Evolutionary conservation across 2,113 vertebrate genomes (phyloP), one percentile per base, ranked within the genome.

Genomic region (Misgurnus anguillicaudatus): DNA sequence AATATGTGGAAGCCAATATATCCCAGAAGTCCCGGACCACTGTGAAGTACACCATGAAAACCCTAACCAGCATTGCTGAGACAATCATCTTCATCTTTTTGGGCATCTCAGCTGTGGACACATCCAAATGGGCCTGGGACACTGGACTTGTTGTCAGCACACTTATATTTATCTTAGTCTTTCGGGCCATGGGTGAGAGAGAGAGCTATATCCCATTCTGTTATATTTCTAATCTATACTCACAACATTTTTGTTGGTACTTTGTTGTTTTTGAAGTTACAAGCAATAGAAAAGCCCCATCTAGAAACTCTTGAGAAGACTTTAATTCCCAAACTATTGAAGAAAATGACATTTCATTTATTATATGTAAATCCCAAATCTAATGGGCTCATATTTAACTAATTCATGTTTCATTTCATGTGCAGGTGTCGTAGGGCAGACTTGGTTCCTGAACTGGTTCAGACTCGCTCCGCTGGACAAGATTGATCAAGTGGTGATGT

Each of bases 401-500:
- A 57, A 57, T 57, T 57, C 24, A 31, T 3, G 24, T 31, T 31
- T 31, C 24, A 31, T 36, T 36, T 74, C 41, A 62, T 1, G 57
- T 88, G 8, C 82, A 99, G 97, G 97, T 66, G 97, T 99, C 81
- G 86, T 98, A 17, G 92, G 96, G 70, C 97, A 98, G 91, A 99
- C 96, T 0, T 98, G 91, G 57, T 89, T 97, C 55, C 91, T 99
- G 84, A 99, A 99, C 90, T 95, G 91, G 78, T 98, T 98, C 87
- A 94, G 97, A 63, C 92, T 99, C 67, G 94, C 95, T 78, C 97
- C 96, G 6, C 82, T 99, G 91, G 97, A 98, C 87, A 95, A 92
- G 91, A 95, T 99, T 0, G 97, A 99, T 89, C 97, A 99, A 89
- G 96, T 98, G 88, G 96, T 99, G 92, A 99, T 99, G 97, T 98